A percentile compares a stretch with the other conserved stretches of the same genome.
Conservation (phyloP, 2,113 vertebrate species). For the Thinocorus orbignyianus region DNA sequence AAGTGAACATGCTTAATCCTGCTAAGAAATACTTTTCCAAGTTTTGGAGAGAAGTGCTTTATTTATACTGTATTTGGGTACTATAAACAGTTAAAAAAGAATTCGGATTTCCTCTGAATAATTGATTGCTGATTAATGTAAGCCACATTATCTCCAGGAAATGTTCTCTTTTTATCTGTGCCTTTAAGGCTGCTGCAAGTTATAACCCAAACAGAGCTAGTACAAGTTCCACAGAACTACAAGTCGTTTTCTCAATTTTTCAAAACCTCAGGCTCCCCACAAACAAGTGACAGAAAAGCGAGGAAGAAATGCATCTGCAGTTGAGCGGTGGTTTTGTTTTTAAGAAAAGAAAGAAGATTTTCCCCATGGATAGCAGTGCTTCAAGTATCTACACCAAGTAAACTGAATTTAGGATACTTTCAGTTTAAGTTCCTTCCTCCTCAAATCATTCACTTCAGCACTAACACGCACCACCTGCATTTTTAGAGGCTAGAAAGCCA, state of each 20-base stretch:
- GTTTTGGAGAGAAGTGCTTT: conserved; percentile 17
- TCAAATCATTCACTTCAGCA: background rate
- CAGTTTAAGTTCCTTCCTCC: background rate
- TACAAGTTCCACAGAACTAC: background rate
- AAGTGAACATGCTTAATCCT: conserved; percentile 37
- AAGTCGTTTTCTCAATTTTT: background rate
- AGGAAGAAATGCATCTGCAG: background rate
- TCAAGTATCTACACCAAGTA: background rate
- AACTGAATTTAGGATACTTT: background rate
- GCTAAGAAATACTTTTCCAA: conserved; percentile 16
- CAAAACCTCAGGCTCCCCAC: background rate
- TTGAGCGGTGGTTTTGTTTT: background rate
- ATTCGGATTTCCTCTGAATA: background rate
- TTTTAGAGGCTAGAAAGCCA: background rate
- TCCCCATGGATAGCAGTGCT: background rate
- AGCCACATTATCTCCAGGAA: background rate
- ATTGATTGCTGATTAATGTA: background rate
- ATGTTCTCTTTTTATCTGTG: background rate
- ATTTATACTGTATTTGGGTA: conserved; percentile 2
- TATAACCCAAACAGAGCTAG: background rate
- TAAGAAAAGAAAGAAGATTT: background rate
- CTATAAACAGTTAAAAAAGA: background rate
- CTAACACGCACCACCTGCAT: background rate
- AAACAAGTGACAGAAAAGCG: background rate
- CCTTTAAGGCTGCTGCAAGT: background rate